phyloP scores from a whole-genome alignment of 2,888 invertebrate genomes.

The Eupithecia tripunctaria region DNA sequence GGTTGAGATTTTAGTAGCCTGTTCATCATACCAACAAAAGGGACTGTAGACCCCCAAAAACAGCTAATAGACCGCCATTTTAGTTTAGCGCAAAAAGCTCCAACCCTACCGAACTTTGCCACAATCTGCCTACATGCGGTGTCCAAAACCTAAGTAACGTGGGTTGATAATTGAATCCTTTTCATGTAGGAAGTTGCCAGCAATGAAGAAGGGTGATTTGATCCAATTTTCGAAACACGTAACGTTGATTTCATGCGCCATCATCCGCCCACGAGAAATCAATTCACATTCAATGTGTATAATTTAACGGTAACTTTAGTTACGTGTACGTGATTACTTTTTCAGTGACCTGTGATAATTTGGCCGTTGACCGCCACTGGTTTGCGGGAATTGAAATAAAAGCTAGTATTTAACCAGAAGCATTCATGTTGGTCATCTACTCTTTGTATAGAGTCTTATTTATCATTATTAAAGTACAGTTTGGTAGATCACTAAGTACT shows the following conservation, averaged over 20 bases:
- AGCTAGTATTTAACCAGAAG: not conserved
- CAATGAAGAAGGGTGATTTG: conserved; percentile 30
- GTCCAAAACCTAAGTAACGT: conserved; percentile 33
- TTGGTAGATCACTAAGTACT: not conserved
- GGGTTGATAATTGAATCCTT: conserved; percentile 33
- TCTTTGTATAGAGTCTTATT: not conserved
- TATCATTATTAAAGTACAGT: not conserved
- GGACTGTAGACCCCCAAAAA: not conserved
- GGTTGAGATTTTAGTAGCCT: not conserved
- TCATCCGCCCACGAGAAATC: conserved; percentile 32
- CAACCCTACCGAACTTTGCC: conserved; percentile 19
- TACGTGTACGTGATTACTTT: conserved; percentile 8
- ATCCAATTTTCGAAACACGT: conserved; percentile 28
- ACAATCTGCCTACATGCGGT: conserved; percentile 27
- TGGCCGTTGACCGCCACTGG: not conserved
- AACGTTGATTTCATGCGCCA: conserved; percentile 30
- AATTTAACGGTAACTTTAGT: conserved; percentile 15
- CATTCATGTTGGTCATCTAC: not conserved
- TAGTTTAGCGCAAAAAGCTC: conserved; percentile 14
- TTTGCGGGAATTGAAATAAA: not conserved
- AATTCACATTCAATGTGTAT: conserved; percentile 27
- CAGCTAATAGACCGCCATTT: conserved; percentile 17
- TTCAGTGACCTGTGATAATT: conserved; percentile 13
- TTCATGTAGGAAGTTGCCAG: conserved; percentile 33
- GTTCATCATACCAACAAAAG: conserved; percentile 3